Base-by-base conservation (phyloP, 2,797 vertebrate species). In the Neosalanx taihuensis region DNA sequence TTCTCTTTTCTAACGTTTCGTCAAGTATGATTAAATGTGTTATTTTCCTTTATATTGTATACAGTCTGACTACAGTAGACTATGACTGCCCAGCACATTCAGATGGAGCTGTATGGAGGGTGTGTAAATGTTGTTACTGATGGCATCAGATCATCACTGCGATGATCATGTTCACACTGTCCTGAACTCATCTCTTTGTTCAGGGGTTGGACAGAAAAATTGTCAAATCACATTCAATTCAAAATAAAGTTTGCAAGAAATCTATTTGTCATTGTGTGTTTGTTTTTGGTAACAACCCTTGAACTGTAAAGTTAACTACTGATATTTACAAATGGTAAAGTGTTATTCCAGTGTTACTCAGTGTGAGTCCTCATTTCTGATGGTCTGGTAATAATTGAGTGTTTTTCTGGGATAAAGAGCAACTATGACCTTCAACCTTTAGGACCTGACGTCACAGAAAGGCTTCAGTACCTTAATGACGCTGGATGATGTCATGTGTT, bases 111-210 rank as follows among this genome's bases (percentile, higher is more conserved):
- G 56, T 41, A 69, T 17, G 13, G 65, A 31, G 56, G 72, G 30
- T 56, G 66, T 63, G 59, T 57, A 69, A 69, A 62, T 74, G 69
- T 74, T 63, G 56, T 64, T 51, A 68, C 30, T 62, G 65, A 41
- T 67, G 65, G 51, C 29, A 53, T 51, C 20, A 65, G 37, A 65
- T 46, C 31, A 9, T 26, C 9, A 23, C 46, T 15, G 15, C 30
- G 37, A 41, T 9, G 53, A 29, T 10, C 18, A 67, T 67, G 49
- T 29, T 53, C n/a, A 51, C 0, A 6, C 29, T 29, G 62, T 41
- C 62, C 37, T 3, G 3, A 23, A 49, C 41, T 53, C 7, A 41
- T 67, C 9, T 33, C 46, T 56, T 53, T 53, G 51, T 56, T 17
- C 18, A 17, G 65, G 65, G 58, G 23, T 23, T 58, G 58, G 23